Base-by-base conservation (phyloP, 2,113 vertebrate species). In the Phylloscopus whistleri region DNA sequence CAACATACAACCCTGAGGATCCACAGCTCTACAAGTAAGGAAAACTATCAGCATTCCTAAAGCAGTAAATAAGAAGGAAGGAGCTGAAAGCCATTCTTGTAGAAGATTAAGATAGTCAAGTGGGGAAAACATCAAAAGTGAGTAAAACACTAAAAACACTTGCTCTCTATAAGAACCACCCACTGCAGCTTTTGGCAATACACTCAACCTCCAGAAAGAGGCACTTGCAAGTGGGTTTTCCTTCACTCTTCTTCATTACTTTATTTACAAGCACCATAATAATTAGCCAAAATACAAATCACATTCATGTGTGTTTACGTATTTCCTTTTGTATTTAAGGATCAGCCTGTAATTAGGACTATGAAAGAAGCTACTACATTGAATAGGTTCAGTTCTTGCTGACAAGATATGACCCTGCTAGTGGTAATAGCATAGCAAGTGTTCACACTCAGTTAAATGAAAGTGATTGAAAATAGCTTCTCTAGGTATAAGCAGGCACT, bases 301-400 rank as follows among this genome's bases (percentile, higher is more conserved):
- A 48, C 22, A 6, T 60, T 52, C 30, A 53, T 12, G 9, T 3
- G 3, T 28, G 37, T n/a, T 78, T 26, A 30, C 7, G 0, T 31
- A 27, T 35, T 63, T 59, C 33, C 39, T 62, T 53, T 35, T 64
- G 43, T n/a, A 8, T 21, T 69, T 28, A 62, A 73, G 41, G 37
- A 64, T 48, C 52, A 70, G 53, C 18, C 56, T 78, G 35, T 75
- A 43, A 41, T 60, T 55, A 44, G 17, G 24, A 59, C 15, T n/a
- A 16, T 0, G 0, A 49, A n/a, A 68, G 27, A 27, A 80, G 72
- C n/a, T 37, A 3, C 33, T 56, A 2, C 2, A 43, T 0, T 18
- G 16, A 62, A 27, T 21, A 28, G 37, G 26, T 44, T 76, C 31
- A 31, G 31, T 19, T 51, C 16, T 16, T 35, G 64, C 31, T 79